Conservation (phyloP, 2,113 vertebrate genomes). For the Dasyornis broadbenti region DNA sequence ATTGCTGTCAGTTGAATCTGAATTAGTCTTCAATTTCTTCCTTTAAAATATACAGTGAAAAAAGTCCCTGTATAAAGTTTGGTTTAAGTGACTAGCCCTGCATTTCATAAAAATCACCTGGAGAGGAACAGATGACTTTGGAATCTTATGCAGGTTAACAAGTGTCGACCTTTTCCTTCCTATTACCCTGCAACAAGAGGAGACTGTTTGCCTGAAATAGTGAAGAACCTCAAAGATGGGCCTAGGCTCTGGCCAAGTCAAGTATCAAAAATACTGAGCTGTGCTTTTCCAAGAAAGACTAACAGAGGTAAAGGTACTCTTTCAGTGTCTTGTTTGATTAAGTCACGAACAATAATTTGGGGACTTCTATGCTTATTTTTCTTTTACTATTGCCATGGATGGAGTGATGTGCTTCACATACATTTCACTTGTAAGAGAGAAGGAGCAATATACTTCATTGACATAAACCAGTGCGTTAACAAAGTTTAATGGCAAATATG, state of each 20-base stretch:
- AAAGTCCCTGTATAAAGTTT: neutral
- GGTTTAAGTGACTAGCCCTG: neutral
- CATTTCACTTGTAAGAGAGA: neutral
- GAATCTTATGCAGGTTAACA: neutral
- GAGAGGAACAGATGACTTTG: neutral
- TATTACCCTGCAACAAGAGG: neutral
- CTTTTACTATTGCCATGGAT: neutral
- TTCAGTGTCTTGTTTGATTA: neutral
- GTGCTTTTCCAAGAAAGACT: neutral
- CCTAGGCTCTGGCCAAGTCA: neutral
- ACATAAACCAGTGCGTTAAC: neutral
- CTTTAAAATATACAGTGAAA: neutral
- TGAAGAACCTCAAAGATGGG: rapidly evolving
- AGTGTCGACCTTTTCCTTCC: neutral
- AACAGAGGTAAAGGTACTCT: neutral
- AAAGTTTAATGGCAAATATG: neutral
- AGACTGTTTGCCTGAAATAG: neutral
- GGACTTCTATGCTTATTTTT: neutral
- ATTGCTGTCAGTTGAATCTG: neutral
- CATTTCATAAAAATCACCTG: neutral
- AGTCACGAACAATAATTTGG: neutral
- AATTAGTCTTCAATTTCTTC: neutral
- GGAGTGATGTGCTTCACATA: neutral
- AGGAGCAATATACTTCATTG: neutral
- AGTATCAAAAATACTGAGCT: neutral